Base-by-base conservation (phyloP, 1,140 invertebrate species). In the Bradynema listronoti region DNA sequence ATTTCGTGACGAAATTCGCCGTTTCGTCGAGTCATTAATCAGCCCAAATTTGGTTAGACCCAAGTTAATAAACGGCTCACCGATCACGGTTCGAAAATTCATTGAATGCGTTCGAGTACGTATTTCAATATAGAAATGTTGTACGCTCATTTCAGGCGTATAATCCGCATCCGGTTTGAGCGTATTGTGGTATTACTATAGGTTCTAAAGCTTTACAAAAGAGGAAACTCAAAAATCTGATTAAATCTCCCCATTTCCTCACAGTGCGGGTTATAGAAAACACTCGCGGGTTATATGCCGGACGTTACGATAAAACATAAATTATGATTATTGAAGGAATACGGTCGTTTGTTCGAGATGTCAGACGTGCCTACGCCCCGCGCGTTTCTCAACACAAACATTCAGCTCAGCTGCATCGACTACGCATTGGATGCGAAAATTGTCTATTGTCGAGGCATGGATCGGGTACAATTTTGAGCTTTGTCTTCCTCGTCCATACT, bases 1-100 rank as follows among this genome's bases (percentile, higher is more conserved):
- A 14, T 77, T 77, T 52, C 63, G 66, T n/a, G 72, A 78, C 33
- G 73, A 78, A 53, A 56, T 75, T 24, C 68, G 70, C 46, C 55
- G 62, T 22, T 65, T 77, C 58, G 70, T 76, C 1, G 58, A 71
- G 16, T 45, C 63, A 9, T 46, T 77, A 36, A 46, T 78, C 4
- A 52, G 55, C 30, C 74, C 74, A 4, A 60, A 62, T 27, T 57
- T 57, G 5, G 41, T 78, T 9, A 58, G 66, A 11, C 75, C 75
- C 0, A 77, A 77, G 53, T 50, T 65, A 16, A 53, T 77, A 7
- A 77, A 77, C 52, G 74, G 74, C 19, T 72, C 64, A 45, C 53
- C 65, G 16, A 59, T 78, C 9, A 77, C 74, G n/a, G 73, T 71
- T 41, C 63, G 63, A 27, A 76, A 73, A 59, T 64, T 77, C 54